A percentile compares a stretch with the other conserved stretches of the same genome.
These are phyloP conservation scores for Taxidea taxus DNA, from an alignment of 2,113 vertebrate species.

Conservation along the genomic window DNA sequence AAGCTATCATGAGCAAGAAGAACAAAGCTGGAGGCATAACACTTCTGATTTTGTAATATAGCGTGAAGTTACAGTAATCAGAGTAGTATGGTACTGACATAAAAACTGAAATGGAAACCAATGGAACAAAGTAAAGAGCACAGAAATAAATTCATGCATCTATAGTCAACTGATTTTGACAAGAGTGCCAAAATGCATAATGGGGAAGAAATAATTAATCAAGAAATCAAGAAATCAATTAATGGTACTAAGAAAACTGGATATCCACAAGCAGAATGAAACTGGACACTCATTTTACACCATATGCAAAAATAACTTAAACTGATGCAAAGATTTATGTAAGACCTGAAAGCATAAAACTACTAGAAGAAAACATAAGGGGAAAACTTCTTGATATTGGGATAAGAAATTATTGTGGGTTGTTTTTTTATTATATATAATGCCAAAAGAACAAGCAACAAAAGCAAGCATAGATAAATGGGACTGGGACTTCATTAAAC, in stretches of 20 bases:
- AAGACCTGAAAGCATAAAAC: background rate
- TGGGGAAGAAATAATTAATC: no score
- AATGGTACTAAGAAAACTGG: background rate
- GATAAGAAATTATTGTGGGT: background rate
- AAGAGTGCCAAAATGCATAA: background rate
- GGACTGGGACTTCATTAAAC: background rate
- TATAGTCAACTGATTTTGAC: background rate
- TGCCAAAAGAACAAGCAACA: background rate
- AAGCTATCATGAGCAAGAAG: background rate
- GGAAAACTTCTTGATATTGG: background rate
- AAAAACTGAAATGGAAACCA: background rate
- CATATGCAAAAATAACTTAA: background rate
- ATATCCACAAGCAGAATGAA: background rate
- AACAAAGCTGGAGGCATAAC: background rate
- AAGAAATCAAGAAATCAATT: no score
- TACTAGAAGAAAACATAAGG: background rate
- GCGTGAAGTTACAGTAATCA: background rate
- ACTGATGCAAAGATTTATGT: background rate
- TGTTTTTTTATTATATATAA: background rate
- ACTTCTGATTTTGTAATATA: background rate
- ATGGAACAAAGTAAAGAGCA: background rate
- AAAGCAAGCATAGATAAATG: background rate
- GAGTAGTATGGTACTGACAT: background rate
- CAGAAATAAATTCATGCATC: background rate
- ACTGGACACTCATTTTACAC: background rate